A percentile compares a stretch with the other conserved stretches of the same genome.
Conservation (phyloP, 2,797 vertebrate genomes). For the Melanotaenia boesemani region DNA sequence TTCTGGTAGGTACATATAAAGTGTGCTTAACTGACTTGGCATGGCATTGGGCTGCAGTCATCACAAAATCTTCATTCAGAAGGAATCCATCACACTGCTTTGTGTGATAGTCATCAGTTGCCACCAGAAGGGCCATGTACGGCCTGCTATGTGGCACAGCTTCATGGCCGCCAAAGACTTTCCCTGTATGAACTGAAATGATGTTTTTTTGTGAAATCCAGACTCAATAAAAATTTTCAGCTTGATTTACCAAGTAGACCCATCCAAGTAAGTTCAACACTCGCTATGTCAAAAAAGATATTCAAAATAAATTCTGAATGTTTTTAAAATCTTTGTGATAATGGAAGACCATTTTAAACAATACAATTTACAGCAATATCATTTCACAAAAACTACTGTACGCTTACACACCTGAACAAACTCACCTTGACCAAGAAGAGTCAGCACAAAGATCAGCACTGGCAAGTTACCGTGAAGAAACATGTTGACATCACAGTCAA, state of each 20-base stretch:
- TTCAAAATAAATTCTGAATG: too few relatives aligned
- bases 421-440: conserved; percentile 40
- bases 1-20: not conserved
- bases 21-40: too few relatives aligned
- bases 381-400: too few relatives aligned
- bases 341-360: too few relatives aligned
- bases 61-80: conserved; percentile 70
- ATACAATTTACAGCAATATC: too few relatives aligned
- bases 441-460: conserved; percentile 27
- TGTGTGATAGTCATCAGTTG: too few relatives aligned
- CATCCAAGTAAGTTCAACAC: not conserved
- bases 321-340: too few relatives aligned
- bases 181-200: conserved; percentile 16
- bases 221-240: too few relatives aligned
- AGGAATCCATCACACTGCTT: conserved; percentile 77
- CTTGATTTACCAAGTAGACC: not conserved
- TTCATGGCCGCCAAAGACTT: conserved; percentile 48
- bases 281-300: not conserved
- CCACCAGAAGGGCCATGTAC: conserved; percentile 70
- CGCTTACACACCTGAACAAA: too few relatives aligned
- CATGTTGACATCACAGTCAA: conserved; percentile 53
- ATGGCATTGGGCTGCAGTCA: too few relatives aligned
- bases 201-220: not conserved
- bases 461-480: conserved; percentile 7
- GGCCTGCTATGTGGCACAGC: conserved; percentile 60